Conservation (phyloP, 2,797 vertebrate genomes). For the Bradypus variegatus region DNA sequence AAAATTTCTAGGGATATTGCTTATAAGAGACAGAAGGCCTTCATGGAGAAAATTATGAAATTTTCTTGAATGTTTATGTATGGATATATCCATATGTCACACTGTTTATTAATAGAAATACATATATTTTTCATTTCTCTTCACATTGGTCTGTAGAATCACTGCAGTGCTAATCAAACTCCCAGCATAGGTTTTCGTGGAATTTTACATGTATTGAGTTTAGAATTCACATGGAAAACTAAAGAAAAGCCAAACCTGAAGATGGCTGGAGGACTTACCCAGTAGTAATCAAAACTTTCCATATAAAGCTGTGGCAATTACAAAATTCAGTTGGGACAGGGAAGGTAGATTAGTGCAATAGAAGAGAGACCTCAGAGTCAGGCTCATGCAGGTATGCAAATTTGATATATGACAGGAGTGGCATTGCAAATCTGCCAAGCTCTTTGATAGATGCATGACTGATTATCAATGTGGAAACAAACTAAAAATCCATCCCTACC, state of each 20-base stretch:
- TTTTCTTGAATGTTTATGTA: neutral
- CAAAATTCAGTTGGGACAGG: neutral
- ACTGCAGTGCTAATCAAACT: neutral
- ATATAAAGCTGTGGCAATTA: neutral
- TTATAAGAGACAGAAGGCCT: neutral
- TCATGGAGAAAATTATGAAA: neutral
- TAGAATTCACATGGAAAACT: neutral
- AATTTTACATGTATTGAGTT: neutral
- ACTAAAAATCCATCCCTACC: too few relatives aligned
- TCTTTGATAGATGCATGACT: neutral
- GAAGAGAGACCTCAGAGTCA: neutral
- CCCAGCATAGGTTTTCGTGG: neutral
- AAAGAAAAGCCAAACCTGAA: neutral
- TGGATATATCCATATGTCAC: neutral
- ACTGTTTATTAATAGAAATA: neutral
- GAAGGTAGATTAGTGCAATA: neutral
- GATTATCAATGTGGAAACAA: neutral
- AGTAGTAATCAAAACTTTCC: neutral
- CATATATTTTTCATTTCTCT: neutral
- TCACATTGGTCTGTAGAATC: neutral
- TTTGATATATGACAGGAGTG: too few relatives aligned
- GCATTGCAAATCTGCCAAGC: neutral
- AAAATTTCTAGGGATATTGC: neutral
- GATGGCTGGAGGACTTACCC: neutral
- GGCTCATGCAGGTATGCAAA: neutral